Evolutionary conservation across 2,888 invertebrate genomes (phyloP).

Genomic region (Therioaphis trifolii): DNA sequence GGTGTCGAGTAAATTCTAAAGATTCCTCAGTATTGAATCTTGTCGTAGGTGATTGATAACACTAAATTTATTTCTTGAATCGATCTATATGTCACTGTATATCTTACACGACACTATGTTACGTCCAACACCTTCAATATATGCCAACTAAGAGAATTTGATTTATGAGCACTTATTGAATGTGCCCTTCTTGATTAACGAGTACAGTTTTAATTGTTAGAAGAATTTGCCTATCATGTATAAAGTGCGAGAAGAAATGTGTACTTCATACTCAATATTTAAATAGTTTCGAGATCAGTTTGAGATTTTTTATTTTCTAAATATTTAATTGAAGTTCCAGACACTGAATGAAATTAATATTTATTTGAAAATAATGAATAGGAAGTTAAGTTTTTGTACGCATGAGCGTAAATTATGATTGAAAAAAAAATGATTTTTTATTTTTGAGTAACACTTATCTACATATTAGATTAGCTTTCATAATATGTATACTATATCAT

Average conservation of each 20-base stretch:
- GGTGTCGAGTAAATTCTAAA: conserved; percentile 26
- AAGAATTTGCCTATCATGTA: background rate
- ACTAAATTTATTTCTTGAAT: conserved; percentile 40
- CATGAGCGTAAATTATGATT: no score
- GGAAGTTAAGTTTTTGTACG: no score
- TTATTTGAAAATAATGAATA: no score
- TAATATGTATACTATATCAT: no score
- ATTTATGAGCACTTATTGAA: conserved; percentile 40
- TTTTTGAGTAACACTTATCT: no score
- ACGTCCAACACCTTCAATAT: conserved; percentile 24
- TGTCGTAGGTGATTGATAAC: conserved; percentile 52
- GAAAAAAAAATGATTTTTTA: no score
- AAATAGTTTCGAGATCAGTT: no score
- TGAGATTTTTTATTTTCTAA: no score
- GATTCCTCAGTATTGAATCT: conserved; percentile 36
- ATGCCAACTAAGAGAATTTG: conserved; percentile 33
- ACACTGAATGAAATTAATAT: no score
- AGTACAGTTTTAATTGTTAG: background rate
- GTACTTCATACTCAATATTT: no score
- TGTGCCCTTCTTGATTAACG: background rate
- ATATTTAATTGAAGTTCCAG: no score
- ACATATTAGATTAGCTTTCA: no score
- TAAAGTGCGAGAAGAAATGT: background rate
- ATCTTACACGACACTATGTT: conserved; percentile 32
- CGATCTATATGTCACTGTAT: conserved; percentile 40